Evolutionary conservation across 2,113 vertebrate genomes (phyloP), one percentile per base, ranked within the genome.

Genomic region (Morone saxatilis): DNA sequence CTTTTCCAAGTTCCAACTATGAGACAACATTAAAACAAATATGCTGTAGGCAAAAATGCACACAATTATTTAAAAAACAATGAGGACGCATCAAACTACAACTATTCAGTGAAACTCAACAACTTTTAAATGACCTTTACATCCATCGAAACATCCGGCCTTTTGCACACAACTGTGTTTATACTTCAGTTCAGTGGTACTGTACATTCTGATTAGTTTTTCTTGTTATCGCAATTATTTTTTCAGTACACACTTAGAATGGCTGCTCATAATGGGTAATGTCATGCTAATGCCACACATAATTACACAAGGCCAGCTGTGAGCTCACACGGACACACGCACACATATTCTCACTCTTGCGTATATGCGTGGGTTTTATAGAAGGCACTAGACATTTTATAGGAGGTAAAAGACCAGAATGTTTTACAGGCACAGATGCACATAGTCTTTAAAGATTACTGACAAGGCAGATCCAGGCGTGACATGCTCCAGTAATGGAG

Each of bases 371-470:
- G 48, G 53, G 7, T 53, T 83, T 91, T 80, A 86, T 59, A 62
- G 20, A 57, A 81, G 43, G 47, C 31, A 48, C 45, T 56, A 61
- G 61, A 71, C 25, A 45, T 83, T 89, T 86, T 76, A 81, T 40
- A 67, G 71, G 50, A 20, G 19, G 14, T 78, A 56, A 86, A 81
- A 75, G 43, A 81, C 6, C 77, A n/a, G 50, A 40, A 67, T 86
- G 69, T 80, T 89, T 88, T 90, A 90, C 65, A 59, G 60, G 62
- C 79, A 40, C 74, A 88, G 81, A 84, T 79, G 81, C 73, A 80
- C 72, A 36, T 7, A 13, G 65, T 75, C 45, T 60, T 65, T 87
- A 82, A 88, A 86, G 75, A 82, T 87, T 71, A 86, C 71, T 72
- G 89, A 81, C 77, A 80, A 53, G 74, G 79, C 78, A 73, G 69